These are phyloP conservation scores for Crypturellus tataupa DNA, from an alignment of 2,797 vertebrate genomes.

Conservation along the genomic window DNA sequence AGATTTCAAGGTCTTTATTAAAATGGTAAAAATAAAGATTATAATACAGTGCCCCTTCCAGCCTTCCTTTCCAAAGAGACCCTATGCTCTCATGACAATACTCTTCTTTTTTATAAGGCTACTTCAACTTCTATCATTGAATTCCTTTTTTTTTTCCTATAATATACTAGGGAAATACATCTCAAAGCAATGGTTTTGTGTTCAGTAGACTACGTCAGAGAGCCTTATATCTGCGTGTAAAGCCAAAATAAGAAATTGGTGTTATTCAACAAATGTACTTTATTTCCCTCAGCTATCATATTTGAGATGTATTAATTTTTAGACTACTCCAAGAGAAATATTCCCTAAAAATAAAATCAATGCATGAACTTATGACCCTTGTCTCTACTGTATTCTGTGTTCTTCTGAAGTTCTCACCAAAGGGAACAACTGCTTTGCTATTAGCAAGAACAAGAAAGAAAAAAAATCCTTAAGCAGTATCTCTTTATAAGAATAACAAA, in stretches of 20 bases:
- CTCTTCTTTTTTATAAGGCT: neutral
- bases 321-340: neutral
- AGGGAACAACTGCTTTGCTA: neutral
- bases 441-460: neutral
- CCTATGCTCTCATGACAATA: neutral
- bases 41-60: neutral
- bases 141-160: neutral
- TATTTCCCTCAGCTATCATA: neutral
- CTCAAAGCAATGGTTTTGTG: neutral
- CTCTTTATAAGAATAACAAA: neutral
- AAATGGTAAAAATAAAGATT: neutral
- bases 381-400: neutral
- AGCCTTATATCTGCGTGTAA: neutral
- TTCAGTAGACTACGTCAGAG: neutral
- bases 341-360: neutral
- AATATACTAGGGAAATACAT: neutral
- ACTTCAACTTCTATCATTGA: neutral
- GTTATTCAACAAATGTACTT: neutral
- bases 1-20: neutral
- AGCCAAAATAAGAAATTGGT: neutral
- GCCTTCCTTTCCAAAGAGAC: neutral
- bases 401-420: neutral
- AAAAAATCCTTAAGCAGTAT: neutral
- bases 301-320: neutral
- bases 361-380: neutral